Evolutionary conservation across 2,888 invertebrate genomes (phyloP).

Genomic region (Chaetogeoica ovagalla): DNA sequence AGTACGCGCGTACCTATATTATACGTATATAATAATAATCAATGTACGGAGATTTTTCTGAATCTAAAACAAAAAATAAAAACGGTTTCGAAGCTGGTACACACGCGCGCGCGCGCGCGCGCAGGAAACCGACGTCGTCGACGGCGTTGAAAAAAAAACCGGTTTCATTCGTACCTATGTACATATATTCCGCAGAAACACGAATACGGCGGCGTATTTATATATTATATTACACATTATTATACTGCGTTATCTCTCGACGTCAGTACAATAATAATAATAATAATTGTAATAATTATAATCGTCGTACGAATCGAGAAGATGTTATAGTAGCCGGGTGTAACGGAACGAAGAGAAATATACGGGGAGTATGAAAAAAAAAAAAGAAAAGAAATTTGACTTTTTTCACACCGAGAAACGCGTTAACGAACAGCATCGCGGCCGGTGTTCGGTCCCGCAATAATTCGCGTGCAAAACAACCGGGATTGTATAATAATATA

Average conservation of each 20-base stretch:
- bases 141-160: conserved; percentile 17
- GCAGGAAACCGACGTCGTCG: conserved; percentile 1
- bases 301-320: conserved; percentile 44
- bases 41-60: conserved; percentile 33
- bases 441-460: not conserved
- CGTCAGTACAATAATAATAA: too few species aligned
- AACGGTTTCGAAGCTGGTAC: conserved; percentile 36
- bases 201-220: conserved; percentile 38
- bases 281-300: too few species aligned
- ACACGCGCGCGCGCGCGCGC: conserved; percentile 5
- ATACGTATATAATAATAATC: too few species aligned
- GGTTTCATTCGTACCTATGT: conserved; percentile 20
- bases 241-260: too few species aligned
- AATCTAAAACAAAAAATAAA: conserved; percentile 10
- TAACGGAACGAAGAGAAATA: conserved; percentile 12
- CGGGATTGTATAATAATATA: too few species aligned
- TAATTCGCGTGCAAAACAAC: too few species aligned
- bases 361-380: conserved; percentile 17
- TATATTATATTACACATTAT: not conserved
- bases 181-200: conserved; percentile 47
- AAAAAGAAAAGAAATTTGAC: conserved; percentile 10
- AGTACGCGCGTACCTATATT: not conserved
- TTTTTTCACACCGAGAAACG: conserved; percentile 30
- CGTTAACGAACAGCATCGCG: conserved; percentile 18
- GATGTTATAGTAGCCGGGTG: conserved; percentile 30